Percentiles rank a stretch among this genome's conserved stretches.
Evolutionary conservation across 2,888 invertebrate genomes (phyloP).

Genomic region (Tipula vernalis): DNA sequence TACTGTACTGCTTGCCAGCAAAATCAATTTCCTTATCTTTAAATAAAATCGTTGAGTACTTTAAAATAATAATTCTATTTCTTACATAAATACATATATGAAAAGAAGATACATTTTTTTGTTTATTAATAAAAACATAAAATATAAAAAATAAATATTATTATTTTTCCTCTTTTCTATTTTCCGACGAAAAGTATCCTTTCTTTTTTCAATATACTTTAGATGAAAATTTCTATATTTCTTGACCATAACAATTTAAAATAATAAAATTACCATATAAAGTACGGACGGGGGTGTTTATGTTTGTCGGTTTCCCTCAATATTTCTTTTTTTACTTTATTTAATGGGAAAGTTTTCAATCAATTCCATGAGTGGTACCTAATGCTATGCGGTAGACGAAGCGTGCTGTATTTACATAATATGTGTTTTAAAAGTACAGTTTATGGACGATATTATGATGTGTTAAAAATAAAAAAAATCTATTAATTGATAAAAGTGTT

Average conservation of each 20-base stretch:
- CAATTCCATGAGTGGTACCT: neutral
- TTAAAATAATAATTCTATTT: neutral
- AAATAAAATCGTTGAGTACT: neutral
- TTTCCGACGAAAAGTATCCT: neutral
- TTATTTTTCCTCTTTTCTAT: neutral
- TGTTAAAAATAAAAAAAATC: neutral
- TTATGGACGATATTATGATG: neutral
- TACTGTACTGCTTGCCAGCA: no score
- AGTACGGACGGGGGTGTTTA: neutral
- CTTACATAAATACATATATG: neutral
- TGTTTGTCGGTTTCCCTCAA: neutral
- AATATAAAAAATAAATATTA: neutral
- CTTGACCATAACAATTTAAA: neutral
- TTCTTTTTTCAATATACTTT: neutral
- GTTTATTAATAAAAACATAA: neutral
- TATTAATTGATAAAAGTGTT: neutral
- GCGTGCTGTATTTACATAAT: neutral
- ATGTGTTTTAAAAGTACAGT: neutral
- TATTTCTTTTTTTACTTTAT: neutral
- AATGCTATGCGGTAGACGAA: neutral
- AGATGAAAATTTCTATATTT: neutral
- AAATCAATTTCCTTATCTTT: no score
- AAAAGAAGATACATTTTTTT: neutral
- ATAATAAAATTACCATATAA: neutral
- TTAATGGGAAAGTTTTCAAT: neutral